Evolutionary conservation across 2,797 vertebrate species (phyloP).

Genomic region (Sebastes hubbsi): DNA sequence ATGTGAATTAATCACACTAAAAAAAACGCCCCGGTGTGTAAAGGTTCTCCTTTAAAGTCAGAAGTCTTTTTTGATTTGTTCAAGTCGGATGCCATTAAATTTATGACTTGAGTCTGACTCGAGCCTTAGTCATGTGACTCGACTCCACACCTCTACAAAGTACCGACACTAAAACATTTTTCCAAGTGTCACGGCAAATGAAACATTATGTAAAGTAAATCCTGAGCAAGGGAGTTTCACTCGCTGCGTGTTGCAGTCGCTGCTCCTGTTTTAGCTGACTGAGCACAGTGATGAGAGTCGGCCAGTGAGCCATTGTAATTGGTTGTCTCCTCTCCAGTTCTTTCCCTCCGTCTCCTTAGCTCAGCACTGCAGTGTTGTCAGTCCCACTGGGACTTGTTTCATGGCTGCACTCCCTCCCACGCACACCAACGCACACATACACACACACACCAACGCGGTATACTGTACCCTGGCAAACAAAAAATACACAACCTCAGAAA

Average conservation of each 20-base stretch:
- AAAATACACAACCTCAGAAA: slow-evolving; percentile 4
- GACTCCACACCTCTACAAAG: background rate
- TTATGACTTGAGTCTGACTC: background rate
- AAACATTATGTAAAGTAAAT: slow-evolving; percentile 32
- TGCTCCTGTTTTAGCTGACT: slow-evolving; percentile 61
- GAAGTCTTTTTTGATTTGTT: background rate
- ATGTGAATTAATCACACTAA: too few relatives aligned
- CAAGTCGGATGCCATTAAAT: background rate
- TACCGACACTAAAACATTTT: background rate
- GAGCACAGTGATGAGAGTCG: slow-evolving; percentile 61
- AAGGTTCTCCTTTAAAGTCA: background rate
- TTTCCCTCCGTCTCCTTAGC: slow-evolving; percentile 60
- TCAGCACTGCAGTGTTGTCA: slow-evolving; percentile 65
- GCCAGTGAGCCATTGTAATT: slow-evolving; percentile 63
- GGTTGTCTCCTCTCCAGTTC: slow-evolving; percentile 56
- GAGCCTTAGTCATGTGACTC: background rate
- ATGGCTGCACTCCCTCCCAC: slow-evolving; percentile 52
- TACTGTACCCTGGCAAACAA: slow-evolving; percentile 14
- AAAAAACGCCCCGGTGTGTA: background rate
- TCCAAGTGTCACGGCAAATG: background rate
- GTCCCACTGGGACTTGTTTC: slow-evolving; percentile 61
- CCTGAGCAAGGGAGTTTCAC: background rate
- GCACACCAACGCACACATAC: slow-evolving; percentile 23
- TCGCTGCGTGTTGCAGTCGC: background rate
- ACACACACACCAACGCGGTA: slow-evolving; percentile 14